Base-by-base conservation (phyloP, 2,797 vertebrate species). In the Acrossocheilus wenchowensis region DNA sequence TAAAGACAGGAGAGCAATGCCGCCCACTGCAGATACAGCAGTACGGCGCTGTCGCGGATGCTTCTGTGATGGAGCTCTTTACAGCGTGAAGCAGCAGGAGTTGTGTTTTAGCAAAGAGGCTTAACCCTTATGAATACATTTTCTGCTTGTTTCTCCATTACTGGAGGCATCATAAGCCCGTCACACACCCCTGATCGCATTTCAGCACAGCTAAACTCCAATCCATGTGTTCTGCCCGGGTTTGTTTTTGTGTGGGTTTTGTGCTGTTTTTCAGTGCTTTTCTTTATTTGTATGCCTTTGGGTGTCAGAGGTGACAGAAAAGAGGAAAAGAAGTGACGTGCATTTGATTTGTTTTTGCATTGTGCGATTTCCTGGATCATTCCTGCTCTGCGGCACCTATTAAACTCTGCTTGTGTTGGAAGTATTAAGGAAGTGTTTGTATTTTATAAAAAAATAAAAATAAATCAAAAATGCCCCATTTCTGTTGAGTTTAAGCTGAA, bases 71-170 rank as follows among this genome's bases (percentile, higher is more conserved):
- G 57, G 78, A 77, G 80, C 81, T 50, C 74, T 87, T 80, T 50
- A 79, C 78, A 60, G 68, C 43, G 26, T 78, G 50, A 80, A 54
- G 71, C 69, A 84, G 45, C 48, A 41, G 34, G 60, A 54, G 50
- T 39, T 71, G 79, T 57, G 62, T 80, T 89, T 60, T 30, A 54
- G 71, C 39, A 78, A 87, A 83, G 88, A 83, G 62, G 86, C 80
- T 89, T 87, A 87, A 23, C 45, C 15, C 75, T 86, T 57, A 80
- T 84, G 86, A 86, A 86, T 89, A 84, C 57, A 82, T 87, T 90
- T 84, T 82, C 78, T 64, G 64, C 69, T 84, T 83, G 78, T 84
- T 85, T 87, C 82, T 78, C 68, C 62, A 79, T 64, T 86, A 62
- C 81, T 79, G 77, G 69, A 88, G 83, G 62, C 83, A 39, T 66